Conservation (phyloP, 2,797 vertebrate genomes). For the Sebastes trivittatus region DNA sequence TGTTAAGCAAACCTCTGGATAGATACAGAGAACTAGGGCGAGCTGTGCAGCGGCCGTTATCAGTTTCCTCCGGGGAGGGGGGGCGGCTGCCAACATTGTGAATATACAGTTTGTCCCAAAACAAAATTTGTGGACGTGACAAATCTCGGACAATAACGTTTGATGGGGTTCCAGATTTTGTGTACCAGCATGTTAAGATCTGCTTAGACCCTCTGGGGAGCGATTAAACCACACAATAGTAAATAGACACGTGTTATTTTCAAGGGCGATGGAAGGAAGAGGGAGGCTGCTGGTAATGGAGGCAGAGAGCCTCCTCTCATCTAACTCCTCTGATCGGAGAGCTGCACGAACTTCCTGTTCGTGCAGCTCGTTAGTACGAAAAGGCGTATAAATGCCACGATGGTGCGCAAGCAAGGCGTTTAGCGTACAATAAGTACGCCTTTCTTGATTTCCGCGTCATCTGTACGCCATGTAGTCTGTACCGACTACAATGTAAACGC, state of each 20-base stretch:
- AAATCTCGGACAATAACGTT: neutral
- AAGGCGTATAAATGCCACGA: too few relatives aligned
- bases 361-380: too few relatives aligned
- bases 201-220: slow-evolving; percentile 19
- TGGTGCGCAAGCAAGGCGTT: too few relatives aligned
- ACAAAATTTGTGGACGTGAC: neutral
- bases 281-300: neutral
- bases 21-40: neutral
- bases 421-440: too few relatives aligned
- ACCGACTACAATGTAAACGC: too few relatives aligned
- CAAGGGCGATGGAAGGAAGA: slow-evolving; percentile 40
- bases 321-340: neutral
- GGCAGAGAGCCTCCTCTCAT: neutral
- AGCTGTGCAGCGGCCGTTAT: neutral
- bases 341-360: slow-evolving; percentile 7
- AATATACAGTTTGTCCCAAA: neutral
- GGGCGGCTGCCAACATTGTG: neutral
- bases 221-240: slow-evolving; percentile 39
- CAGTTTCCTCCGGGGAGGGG: neutral
- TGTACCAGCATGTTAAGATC: neutral
- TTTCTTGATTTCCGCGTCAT: too few relatives aligned
- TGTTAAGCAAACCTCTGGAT: neutral
- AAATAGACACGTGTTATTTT: slow-evolving; percentile 30
- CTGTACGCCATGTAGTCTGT: too few relatives aligned
- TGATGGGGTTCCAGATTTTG: slow-evolving; percentile 8